Conservation (phyloP, 1,140 invertebrate species). For the Odontomachus brunneus region DNA sequence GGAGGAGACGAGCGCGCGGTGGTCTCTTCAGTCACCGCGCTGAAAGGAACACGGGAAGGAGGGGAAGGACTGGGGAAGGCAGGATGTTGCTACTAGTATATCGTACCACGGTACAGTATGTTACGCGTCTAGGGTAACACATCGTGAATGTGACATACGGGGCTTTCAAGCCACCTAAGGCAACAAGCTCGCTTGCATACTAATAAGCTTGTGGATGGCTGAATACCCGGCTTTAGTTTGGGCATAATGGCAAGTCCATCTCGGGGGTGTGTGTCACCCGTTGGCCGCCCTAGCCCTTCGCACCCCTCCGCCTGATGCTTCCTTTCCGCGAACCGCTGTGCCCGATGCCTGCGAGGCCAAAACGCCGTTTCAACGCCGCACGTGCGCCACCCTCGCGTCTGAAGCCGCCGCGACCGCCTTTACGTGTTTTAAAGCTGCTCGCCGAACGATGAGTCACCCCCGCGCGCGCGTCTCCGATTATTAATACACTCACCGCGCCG, state of each 20-base stretch:
- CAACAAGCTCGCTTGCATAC: constrained; percentile 83
- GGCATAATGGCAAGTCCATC: constrained; percentile 84
- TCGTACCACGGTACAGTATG: constrained; percentile 73
- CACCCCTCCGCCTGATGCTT: constrained; percentile 13
- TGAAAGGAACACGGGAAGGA: constrained; percentile 47
- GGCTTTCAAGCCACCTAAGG: constrained; percentile 82
- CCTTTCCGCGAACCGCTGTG: constrained; percentile 17
- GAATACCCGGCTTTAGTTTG: constrained; percentile 82
- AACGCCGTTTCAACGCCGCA: constrained; percentile 63
- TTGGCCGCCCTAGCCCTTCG: not conserved
- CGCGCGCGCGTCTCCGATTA: too few species aligned
- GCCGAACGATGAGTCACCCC: too few species aligned
- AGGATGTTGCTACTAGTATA: constrained; percentile 67
- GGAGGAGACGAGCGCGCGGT: constrained; percentile 15
- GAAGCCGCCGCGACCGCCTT: not conserved
- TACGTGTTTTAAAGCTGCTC: constrained; percentile 18
- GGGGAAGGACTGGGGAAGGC: not conserved
- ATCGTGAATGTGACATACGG: constrained; percentile 81
- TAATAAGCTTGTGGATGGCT: constrained; percentile 81
- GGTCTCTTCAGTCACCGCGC: constrained; percentile 2
- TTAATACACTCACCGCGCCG: not conserved
- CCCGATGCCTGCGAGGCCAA: constrained; percentile 59
- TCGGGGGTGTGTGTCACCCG: constrained; percentile 64
- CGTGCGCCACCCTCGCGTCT: not conserved
- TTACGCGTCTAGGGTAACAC: constrained; percentile 78